A percentile compares a stretch with the other conserved stretches of the same genome.
Evolutionary conservation across 2,888 invertebrate genomes (phyloP).

Genomic region (Erannis defoliaria): DNA sequence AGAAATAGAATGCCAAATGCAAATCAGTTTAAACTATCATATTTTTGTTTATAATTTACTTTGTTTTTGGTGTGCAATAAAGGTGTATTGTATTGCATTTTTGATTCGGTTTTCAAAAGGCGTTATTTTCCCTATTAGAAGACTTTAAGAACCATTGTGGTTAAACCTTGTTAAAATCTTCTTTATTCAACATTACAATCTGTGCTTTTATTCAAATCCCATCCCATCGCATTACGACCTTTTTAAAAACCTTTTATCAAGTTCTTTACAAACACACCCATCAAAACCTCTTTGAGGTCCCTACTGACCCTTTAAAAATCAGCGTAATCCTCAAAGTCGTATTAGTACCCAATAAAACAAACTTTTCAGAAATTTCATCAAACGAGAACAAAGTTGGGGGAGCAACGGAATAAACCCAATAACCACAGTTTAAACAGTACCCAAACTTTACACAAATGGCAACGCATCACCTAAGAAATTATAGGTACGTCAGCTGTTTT

Average conservation of each 20-base stretch:
- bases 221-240: conserved; percentile 17
- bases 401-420: conserved; percentile 47
- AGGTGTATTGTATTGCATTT: no score
- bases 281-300: conserved; percentile 30
- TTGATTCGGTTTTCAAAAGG: background rate
- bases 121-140: background rate
- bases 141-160: background rate
- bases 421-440: conserved; percentile 31
- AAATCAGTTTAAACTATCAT: no score
- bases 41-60: no score
- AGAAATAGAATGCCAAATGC: no score
- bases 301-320: conserved; percentile 35
- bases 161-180: background rate
- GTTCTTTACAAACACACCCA: conserved; percentile 31
- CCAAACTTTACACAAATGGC: conserved; percentile 1
- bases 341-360: conserved; percentile 44
- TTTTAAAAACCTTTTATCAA: conserved; percentile 27
- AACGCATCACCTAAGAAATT: background rate
- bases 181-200: conserved; percentile 12
- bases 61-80: no score
- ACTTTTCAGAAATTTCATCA: conserved; percentile 50
- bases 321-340: conserved; percentile 41
- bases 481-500: no score
- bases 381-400: conserved; percentile 43
- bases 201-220: conserved; percentile 7